Percentiles rank a stretch among this genome's conserved stretches.
These are phyloP conservation scores for Scelioninae gen. 2 DNA, from an alignment of 2,888 invertebrate species.

Conservation along the genomic window DNA sequence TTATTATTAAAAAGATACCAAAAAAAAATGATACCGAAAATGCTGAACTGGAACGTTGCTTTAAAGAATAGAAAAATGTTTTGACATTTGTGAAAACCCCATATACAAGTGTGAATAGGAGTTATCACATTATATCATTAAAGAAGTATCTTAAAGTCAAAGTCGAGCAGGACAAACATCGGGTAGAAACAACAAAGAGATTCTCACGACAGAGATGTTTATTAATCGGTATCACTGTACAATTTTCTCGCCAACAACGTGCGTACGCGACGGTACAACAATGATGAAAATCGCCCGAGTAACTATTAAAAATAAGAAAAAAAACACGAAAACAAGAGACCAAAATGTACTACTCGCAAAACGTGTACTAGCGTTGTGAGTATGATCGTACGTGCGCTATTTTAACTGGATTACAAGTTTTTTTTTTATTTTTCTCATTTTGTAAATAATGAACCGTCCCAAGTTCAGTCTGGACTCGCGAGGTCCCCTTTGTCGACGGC, in stretches of 20 bases:
- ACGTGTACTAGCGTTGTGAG: conserved; percentile 62
- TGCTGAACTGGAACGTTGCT: too few species aligned
- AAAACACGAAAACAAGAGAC: conserved; percentile 60
- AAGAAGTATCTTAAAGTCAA: too few species aligned
- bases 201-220: conserved; percentile 74
- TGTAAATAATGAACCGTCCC: conserved; percentile 30
- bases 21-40: too few species aligned
- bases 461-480: conserved; percentile 24
- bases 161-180: too few species aligned
- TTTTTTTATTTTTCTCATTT: too few species aligned
- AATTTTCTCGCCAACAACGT: conserved; percentile 73
- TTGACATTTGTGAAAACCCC: too few species aligned
- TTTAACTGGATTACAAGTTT: conserved; percentile 44
- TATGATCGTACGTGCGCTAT: conserved; percentile 63
- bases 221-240: conserved; percentile 74
- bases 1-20: too few species aligned
- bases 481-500: conserved; percentile 48
- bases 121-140: too few species aligned
- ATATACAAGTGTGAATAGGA: too few species aligned
- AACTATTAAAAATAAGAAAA: conserved; percentile 45
- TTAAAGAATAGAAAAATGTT: too few species aligned
- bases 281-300: conserved; percentile 69
- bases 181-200: conserved; percentile 1
- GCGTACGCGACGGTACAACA: conserved; percentile 73
- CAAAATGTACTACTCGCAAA: conserved; percentile 63